Conservation (phyloP, 2,113 vertebrate species). For the Candoia aspera region DNA sequence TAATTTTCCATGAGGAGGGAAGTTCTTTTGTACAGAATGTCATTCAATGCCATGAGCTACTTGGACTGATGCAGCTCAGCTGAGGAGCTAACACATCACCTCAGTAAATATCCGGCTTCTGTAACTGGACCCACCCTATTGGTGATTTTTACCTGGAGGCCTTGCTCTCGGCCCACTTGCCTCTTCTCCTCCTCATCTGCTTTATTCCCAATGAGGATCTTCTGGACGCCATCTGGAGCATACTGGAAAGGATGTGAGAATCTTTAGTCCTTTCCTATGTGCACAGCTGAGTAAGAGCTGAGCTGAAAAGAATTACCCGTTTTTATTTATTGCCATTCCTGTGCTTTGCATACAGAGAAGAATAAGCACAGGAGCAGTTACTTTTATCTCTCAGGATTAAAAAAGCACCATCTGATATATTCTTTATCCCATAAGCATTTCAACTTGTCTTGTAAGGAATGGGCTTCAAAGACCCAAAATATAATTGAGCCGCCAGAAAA, state of each 20-base stretch:
- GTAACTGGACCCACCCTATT: neutral
- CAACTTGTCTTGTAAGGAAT: neutral
- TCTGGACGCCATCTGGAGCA: constrained; percentile 91
- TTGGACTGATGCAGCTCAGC: neutral
- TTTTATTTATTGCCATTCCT: neutral
- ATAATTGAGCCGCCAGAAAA: neutral
- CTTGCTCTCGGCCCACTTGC: constrained; percentile 93
- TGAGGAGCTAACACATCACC: neutral
- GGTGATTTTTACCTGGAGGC: constrained; percentile 83
- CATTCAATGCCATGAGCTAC: neutral
- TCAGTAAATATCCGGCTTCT: too few species aligned
- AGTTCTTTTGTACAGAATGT: neutral
- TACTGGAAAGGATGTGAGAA: constrained; percentile 74
- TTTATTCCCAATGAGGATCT: constrained; percentile 96
- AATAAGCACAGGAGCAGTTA: neutral
- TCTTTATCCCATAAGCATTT: neutral
- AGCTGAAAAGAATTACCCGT: neutral
- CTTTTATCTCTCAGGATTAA: neutral
- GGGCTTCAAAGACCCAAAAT: neutral
- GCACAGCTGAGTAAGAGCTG: neutral
- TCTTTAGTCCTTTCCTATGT: neutral
- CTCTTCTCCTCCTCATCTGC: constrained; percentile 92
- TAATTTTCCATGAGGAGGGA: neutral
- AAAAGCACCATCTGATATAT: neutral
- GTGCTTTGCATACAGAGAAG: neutral